phyloP scores from a whole-genome alignment of 2,113 vertebrate genomes.

The Psammodynastes pulverulentus region DNA sequence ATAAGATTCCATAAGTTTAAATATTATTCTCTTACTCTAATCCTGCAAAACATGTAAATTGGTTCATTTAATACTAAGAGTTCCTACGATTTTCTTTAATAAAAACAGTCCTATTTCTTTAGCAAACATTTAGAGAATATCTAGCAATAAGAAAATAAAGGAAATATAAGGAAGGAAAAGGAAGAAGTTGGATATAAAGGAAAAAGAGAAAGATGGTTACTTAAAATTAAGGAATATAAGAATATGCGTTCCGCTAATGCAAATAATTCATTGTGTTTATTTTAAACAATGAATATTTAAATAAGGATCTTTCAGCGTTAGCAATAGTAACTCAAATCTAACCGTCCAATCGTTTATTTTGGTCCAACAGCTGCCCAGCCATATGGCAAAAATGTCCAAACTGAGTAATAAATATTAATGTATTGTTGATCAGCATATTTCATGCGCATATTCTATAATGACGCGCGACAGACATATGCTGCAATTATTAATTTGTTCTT shows the following conservation, averaged over 20 bases:
- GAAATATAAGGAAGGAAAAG: too few species aligned
- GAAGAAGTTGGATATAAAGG: background rate
- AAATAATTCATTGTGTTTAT: background rate
- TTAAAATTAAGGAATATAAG: background rate
- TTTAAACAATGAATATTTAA: background rate
- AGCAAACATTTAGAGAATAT: background rate
- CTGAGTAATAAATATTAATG: conserved; percentile 17
- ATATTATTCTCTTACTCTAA: background rate
- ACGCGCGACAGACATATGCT: background rate
- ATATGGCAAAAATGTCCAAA: conserved; percentile 9
- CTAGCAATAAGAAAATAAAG: too few species aligned
- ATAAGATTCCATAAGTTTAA: too few species aligned
- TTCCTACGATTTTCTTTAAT: background rate
- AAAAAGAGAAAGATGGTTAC: background rate
- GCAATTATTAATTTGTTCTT: background rate
- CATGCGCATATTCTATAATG: conserved; percentile 4
- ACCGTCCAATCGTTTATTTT: background rate
- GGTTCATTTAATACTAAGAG: background rate
- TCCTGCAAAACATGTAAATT: background rate
- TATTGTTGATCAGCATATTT: background rate
- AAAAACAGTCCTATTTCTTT: background rate
- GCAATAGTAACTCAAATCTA: conserved; percentile 8
- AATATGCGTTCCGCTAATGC: background rate
- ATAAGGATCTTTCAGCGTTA: background rate
- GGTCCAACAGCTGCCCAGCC: conserved; percentile 1